Base-by-base conservation (phyloP, 1,140 invertebrate genomes). In the Magallana ariakensis region DNA sequence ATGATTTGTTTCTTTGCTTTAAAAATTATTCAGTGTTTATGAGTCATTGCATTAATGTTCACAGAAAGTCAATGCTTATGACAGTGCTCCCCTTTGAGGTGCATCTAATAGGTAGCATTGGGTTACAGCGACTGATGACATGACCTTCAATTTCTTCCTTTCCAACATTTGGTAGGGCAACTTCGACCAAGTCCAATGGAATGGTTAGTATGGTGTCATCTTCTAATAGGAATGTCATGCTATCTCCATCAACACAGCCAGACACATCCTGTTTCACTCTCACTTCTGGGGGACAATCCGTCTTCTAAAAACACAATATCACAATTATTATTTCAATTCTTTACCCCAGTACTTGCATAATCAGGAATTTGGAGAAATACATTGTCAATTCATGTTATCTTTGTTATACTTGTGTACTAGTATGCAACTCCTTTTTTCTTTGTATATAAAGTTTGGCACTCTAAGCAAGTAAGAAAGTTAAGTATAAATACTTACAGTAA, bases 251-350 rank as follows among this genome's bases (percentile, higher is more conserved):
- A 9, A 82, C 22, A 82, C 80, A 82, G 0, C 11, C 80, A n/a
- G 26, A 33, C 5, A 82, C 33, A 53, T 5, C 53, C 15, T 82
- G 11, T 6, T 82, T 13, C 1, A 82, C n/a, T 13, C 9, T 54
- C n/a, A 82, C 80, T 82, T 82, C 80, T 53, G 53, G 26, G 7
- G 80, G 80, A 54, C 80, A 82, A 16, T 82, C 80, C 46, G 80
- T 82, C 80, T 82, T 82, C 80, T 82, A 33, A 33, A 46, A 82
- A 82, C 11, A 53, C 5, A 13, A 75, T 5, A 75, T 16, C 19
- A 46, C 33, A 5, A 5, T 46, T 46, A 46, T 46, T 46, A 4
- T 46, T 46, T 46, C 33, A 46, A 5, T 46, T 46, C 33, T 46
- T 46, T 46, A 46, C 33, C 33, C 33, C 19, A 16, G 11, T 75